Evolutionary conservation across 2,113 vertebrate genomes (phyloP).

Genomic region (Lycaon pictus): DNA sequence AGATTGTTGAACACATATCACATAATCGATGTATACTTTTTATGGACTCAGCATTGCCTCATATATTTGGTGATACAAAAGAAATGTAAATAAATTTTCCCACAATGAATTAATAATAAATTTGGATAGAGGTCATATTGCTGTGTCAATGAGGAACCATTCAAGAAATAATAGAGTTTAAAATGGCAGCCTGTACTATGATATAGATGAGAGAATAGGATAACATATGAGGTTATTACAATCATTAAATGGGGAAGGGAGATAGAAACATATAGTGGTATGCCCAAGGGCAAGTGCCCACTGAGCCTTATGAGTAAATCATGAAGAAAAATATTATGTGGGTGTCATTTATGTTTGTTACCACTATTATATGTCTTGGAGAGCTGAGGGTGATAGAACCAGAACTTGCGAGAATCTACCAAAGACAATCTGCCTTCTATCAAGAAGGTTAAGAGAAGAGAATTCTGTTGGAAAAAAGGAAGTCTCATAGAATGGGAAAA

Average conservation of each 20-base stretch:
- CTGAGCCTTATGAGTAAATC: background rate
- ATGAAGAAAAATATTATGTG: background rate
- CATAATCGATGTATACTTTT: background rate
- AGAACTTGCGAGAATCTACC: background rate
- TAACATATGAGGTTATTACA: background rate
- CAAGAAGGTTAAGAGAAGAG: background rate
- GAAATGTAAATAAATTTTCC: background rate
- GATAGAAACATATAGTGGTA: background rate
- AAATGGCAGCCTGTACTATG: background rate
- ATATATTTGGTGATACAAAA: background rate
- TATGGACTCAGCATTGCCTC: background rate
- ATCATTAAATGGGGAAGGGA: background rate
- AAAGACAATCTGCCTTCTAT: conserved; percentile 7
- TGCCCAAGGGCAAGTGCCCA: background rate
- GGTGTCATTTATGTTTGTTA: background rate
- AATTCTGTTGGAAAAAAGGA: conserved; percentile 49
- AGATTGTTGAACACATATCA: background rate
- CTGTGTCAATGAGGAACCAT: background rate
- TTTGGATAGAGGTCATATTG: background rate
- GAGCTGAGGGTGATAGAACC: background rate
- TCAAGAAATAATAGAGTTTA: background rate
- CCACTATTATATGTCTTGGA: background rate
- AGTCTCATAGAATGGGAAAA: background rate
- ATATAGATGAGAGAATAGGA: background rate
- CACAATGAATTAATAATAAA: conserved; percentile 14